Percentiles rank a stretch among this genome's conserved stretches.
Evolutionary conservation across 2,797 vertebrate genomes (phyloP).

Genomic region (Pantherophis vulpinus): DNA sequence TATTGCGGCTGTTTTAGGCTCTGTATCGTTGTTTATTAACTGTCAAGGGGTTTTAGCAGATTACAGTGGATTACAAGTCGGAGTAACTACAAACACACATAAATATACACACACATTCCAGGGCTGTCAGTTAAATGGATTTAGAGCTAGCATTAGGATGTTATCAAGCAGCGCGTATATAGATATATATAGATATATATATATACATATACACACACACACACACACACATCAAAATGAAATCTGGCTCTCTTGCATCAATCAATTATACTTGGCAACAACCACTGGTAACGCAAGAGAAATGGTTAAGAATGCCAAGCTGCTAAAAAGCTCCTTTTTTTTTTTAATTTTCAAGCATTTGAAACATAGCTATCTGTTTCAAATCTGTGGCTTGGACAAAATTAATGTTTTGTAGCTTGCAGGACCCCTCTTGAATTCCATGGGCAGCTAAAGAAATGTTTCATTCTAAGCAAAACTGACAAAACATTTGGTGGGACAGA

Average conservation of each 20-base stretch:
- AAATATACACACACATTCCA: not conserved
- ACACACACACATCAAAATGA: not conserved
- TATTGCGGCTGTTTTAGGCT: not conserved
- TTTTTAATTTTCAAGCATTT: not conserved
- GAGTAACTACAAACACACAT: not conserved
- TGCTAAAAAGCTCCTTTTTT: not conserved
- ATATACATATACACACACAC: not conserved
- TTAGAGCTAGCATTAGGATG: not conserved
- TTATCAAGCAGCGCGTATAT: not conserved
- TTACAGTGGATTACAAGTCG: not conserved
- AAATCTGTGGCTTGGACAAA: constrained; percentile 7
- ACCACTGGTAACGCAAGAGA: accelerated
- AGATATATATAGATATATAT: not conserved
- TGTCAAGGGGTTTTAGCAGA: not conserved
- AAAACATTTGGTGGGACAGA: not conserved
- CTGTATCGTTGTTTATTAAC: not conserved
- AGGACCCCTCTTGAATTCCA: not conserved
- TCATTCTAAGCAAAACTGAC: not conserved
- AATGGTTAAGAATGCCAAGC: not conserved
- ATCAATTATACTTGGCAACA: not conserved
- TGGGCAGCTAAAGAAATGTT: not conserved
- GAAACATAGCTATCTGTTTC: not conserved
- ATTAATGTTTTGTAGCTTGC: not conserved
- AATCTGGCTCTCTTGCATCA: not conserved
- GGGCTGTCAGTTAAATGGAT: not conserved